Evolutionary conservation across 2,113 vertebrate species (phyloP).

Genomic region (Pluvialis apricaria): DNA sequence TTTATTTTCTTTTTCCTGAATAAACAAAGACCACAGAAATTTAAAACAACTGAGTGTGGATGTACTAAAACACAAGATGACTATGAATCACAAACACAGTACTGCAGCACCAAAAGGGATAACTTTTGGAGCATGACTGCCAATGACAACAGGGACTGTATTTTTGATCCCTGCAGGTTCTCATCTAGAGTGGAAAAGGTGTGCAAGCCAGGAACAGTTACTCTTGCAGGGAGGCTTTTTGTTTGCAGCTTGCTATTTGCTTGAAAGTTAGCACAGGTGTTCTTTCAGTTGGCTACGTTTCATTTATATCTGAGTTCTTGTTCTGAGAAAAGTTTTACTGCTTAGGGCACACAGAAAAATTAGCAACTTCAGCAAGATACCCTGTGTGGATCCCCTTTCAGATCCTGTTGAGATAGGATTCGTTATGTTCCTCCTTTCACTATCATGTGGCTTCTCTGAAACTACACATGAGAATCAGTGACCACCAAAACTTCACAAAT

Average conservation of each 20-base stretch:
- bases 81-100: accelerated
- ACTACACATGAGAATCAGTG: not conserved
- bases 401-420: not conserved
- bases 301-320: accelerated
- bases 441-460: not conserved
- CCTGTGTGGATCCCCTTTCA: not conserved
- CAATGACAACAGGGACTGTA: not conserved
- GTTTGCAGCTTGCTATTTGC: not conserved
- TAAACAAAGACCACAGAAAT: not conserved
- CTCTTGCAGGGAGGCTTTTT: not conserved
- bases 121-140: not conserved
- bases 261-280: not conserved
- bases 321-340: not conserved
- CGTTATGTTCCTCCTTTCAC: not conserved
- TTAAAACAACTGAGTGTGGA: not conserved
- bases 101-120: accelerated
- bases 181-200: not conserved
- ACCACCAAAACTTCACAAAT: not conserved
- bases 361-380: not conserved
- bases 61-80: not conserved
- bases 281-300: not conserved
- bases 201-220: not conserved
- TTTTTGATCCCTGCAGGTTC: not conserved
- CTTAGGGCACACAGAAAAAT: not conserved
- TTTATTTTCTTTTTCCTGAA: not conserved